These are phyloP conservation scores for Diachasmimorpha longicaudata DNA, from an alignment of 1,140 invertebrate genomes.

Conservation along the genomic window DNA sequence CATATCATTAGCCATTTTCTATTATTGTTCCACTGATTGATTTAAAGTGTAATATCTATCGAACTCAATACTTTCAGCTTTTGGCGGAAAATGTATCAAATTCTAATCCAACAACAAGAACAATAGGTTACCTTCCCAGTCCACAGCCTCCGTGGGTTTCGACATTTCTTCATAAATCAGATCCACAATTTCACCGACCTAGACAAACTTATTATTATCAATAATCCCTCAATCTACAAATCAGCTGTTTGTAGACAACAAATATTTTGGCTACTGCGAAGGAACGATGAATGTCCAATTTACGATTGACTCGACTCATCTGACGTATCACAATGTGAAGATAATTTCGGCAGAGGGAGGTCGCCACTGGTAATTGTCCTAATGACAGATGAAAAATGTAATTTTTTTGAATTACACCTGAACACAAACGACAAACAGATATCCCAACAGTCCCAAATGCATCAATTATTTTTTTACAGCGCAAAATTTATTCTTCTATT, in stretches of 20 bases:
- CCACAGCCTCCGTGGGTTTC: conserved; percentile 13
- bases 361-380: background rate
- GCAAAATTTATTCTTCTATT: background rate
- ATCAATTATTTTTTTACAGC: background rate
- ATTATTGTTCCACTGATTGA: too few relatives aligned
- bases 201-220: too few relatives aligned
- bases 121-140: conserved; percentile 19
- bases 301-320: background rate
- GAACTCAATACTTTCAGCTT: too few relatives aligned
- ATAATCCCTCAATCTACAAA: too few relatives aligned
- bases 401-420: background rate
- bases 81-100: background rate
- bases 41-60: too few relatives aligned
- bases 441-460: background rate
- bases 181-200: background rate
- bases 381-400: background rate
- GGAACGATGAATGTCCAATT: background rate
- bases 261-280: background rate
- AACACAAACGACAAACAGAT: background rate
- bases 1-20: too few relatives aligned
- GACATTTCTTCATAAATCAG: conserved; percentile 5
- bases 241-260: background rate
- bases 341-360: background rate
- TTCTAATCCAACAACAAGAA: background rate
- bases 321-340: background rate